phyloP scores from a whole-genome alignment of 2,797 vertebrate species.

The Taenioides sp. region DNA sequence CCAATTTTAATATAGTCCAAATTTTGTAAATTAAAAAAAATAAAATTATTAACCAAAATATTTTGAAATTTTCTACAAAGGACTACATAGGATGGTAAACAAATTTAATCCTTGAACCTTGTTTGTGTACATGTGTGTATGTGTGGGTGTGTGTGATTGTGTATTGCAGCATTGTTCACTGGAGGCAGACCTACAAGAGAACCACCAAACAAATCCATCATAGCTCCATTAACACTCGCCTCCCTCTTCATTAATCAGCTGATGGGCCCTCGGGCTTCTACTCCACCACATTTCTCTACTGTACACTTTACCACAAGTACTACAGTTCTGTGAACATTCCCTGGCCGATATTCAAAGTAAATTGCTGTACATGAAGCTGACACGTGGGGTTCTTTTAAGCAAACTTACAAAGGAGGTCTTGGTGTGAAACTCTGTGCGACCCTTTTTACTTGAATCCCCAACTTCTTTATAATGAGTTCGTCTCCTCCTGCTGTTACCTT shows the following conservation, averaged over 20 bases:
- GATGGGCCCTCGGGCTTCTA: conserved; percentile 56
- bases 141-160: conserved; percentile 20
- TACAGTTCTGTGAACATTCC: conserved; percentile 14
- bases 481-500: conserved; percentile 66
- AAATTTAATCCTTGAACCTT: too few species aligned
- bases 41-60: not conserved
- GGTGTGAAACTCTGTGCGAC: conserved; percentile 29
- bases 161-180: conserved; percentile 50
- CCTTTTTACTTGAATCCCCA: conserved; percentile 60
- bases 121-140: too few species aligned
- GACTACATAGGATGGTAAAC: too few species aligned
- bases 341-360: conserved; percentile 18
- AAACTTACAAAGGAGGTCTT: conserved; percentile 47
- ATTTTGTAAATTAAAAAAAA: too few species aligned
- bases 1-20: not conserved
- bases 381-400: conserved; percentile 22
- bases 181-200: conserved; percentile 63
- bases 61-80: too few species aligned
- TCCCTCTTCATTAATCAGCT: conserved; percentile 73
- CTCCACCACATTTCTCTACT: conserved; percentile 45
- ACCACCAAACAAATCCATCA: conserved; percentile 71
- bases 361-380: conserved; percentile 21
- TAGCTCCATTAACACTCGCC: conserved; percentile 73
- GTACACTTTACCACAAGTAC: conserved; percentile 2
- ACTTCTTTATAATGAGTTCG: conserved; percentile 65